phyloP scores from a whole-genome alignment of 2,797 vertebrate species.

The Macroramphosus scolopax region DNA sequence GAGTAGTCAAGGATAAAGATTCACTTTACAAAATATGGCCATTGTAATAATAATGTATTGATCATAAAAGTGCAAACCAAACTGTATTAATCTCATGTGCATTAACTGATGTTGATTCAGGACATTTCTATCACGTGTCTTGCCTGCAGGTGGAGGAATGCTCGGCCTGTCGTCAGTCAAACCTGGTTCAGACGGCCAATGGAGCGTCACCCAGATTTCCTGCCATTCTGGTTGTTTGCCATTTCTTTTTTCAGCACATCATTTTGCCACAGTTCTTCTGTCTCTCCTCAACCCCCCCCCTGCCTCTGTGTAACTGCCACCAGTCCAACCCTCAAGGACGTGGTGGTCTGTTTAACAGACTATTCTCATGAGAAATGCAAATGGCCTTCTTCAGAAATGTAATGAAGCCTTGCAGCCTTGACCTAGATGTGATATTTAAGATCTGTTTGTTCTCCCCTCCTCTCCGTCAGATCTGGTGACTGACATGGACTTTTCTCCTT shows the following conservation, averaged over 20 bases:
- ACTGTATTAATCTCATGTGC: too few relatives aligned
- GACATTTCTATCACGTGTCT: too few relatives aligned
- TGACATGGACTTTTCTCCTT: conserved; percentile 94
- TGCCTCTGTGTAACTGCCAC: too few relatives aligned
- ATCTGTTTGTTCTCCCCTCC: conserved; percentile 1
- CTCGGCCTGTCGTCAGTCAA: conserved; percentile 83
- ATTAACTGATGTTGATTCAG: too few relatives aligned
- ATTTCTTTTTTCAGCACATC: not conserved
- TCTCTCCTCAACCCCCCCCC: too few relatives aligned
- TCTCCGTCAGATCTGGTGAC: conserved; percentile 83
- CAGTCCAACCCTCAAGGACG: not conserved
- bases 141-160: conserved; percentile 81
- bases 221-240: conserved; percentile 87
- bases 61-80: too few relatives aligned
- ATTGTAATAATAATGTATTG: too few relatives aligned
- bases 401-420: conserved; percentile 1
- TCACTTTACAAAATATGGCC: too few relatives aligned
- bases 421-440: conserved; percentile 5
- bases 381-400: too few relatives aligned
- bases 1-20: not conserved
- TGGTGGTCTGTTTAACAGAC: not conserved
- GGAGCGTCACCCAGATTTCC: conserved; percentile 78
- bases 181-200: conserved; percentile 75
- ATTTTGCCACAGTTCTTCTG: not conserved
- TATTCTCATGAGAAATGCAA: too few relatives aligned